Evolutionary conservation across 2,797 vertebrate species (phyloP), one percentile per base, ranked within the genome.

Genomic region (Galaxias olidus): DNA sequence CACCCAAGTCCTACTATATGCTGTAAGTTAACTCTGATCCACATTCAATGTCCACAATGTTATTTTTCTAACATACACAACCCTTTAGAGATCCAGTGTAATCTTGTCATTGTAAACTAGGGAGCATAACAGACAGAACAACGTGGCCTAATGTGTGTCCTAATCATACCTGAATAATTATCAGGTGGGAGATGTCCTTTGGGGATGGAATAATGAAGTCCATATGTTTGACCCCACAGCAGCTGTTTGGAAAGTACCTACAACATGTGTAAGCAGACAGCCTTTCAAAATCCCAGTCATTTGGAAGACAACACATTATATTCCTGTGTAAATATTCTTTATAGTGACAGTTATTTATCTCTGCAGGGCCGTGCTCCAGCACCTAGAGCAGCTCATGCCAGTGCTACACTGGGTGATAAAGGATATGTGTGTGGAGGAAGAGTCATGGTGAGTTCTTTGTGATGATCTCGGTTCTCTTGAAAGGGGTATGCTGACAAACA

Each of bases 121-220:
- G n/a, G n/a, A n/a, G n/a, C n/a, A n/a, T n/a, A n/a, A n/a, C n/a
- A n/a, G n/a, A n/a, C n/a, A n/a, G n/a, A n/a, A n/a, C n/a, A n/a
- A n/a, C n/a, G n/a, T n/a, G n/a, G n/a, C n/a, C n/a, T n/a, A n/a
- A n/a, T n/a, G n/a, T n/a, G n/a, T n/a, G n/a, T n/a, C n/a, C n/a
- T n/a, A n/a, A n/a, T n/a, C n/a, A n/a, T 42, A 48, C 8, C 7
- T 20, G 0, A 55, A n/a, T 56, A 59, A 58, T 46, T 82, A 76
- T 47, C 50, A 97, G 96, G 92, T 93, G 75, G 93, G 91, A 18
- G 91, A 94, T 61, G 86, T 96, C 60, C 95, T 94, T 82, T 98
- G 95, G 95, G 97, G 97, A 17, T 98, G 97, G 96, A 97, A 97
- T 77, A 98, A 95, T 42, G 97, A 98, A 74, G 91, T 97, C 72